Evolutionary conservation across 1,140 invertebrate species (phyloP).

Genomic region (Nixonia krombeini): DNA sequence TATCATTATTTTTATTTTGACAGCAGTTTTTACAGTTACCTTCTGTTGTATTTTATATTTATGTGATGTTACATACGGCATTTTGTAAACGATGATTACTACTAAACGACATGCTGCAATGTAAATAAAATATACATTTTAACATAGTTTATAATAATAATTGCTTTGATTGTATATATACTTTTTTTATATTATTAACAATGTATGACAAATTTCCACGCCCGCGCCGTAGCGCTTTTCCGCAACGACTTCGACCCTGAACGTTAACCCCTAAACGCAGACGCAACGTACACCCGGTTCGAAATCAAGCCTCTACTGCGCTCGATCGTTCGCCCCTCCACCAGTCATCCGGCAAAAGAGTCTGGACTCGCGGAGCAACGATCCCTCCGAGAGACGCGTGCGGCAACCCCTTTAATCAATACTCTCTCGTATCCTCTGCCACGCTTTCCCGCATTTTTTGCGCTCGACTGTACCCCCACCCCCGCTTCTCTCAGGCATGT

Average conservation of each 20-base stretch:
- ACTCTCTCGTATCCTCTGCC: conserved; percentile 36
- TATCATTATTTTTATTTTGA: too few relatives aligned
- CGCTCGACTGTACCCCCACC: too few relatives aligned
- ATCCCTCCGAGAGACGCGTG: conserved; percentile 30
- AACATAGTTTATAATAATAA: too few relatives aligned
- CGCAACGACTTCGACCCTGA: conserved; percentile 27
- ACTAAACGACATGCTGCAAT: too few relatives aligned
- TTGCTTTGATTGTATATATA: background rate
- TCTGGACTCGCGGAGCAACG: conserved; percentile 37
- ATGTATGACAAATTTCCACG: too few relatives aligned
- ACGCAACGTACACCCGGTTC: conserved; percentile 6
- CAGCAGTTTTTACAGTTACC: too few relatives aligned
- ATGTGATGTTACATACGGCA: too few relatives aligned
- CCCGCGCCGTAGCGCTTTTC: too few relatives aligned
- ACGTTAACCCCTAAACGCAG: conserved; percentile 29
- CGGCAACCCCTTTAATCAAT: conserved; percentile 45
- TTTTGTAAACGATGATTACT: too few relatives aligned
- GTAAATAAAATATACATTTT: too few relatives aligned
- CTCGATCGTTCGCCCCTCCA: conserved; percentile 29
- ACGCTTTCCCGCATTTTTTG: conserved; percentile 4
- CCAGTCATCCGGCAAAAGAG: conserved; percentile 16
- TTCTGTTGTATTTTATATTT: too few relatives aligned
- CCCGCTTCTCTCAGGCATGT: conserved; percentile 7
- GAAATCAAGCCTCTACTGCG: conserved; percentile 31
- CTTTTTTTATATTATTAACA: conserved; percentile 4